Percentiles rank a stretch among this genome's conserved stretches.
These are phyloP conservation scores for Ataeniobius toweri DNA, from an alignment of 2,797 vertebrate species.

Conservation along the genomic window DNA sequence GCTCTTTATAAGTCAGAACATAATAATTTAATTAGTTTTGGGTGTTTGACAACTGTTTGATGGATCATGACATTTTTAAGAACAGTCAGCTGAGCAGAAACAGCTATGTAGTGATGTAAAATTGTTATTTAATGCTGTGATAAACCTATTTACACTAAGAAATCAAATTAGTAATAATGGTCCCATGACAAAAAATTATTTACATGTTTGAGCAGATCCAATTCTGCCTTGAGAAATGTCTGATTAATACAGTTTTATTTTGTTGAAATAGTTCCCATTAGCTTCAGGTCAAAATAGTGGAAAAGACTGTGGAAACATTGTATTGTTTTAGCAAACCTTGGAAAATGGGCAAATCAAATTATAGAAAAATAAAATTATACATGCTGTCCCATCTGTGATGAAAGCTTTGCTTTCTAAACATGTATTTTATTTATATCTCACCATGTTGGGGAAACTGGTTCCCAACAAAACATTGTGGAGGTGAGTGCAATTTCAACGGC, in stretches of 20 bases:
- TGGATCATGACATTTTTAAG: conserved; percentile 21
- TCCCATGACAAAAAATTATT: conserved; percentile 16
- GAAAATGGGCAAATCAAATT: neutral
- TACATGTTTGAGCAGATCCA: conserved; percentile 27
- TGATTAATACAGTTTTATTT: conserved; percentile 48
- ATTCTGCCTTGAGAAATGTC: conserved; percentile 16
- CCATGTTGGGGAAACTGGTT: conserved; percentile 20
- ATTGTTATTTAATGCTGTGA: neutral
- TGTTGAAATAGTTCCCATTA: conserved; percentile 25
- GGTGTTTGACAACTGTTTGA: neutral
- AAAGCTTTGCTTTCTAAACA: neutral
- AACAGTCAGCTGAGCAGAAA: conserved; percentile 25
- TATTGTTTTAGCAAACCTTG: conserved; percentile 6
- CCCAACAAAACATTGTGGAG: conserved; percentile 3
- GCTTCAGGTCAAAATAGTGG: conserved; percentile 4
- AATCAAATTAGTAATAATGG: conserved; percentile 16
- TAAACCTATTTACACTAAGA: conserved; percentile 17
- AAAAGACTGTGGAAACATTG: conserved; percentile 1
- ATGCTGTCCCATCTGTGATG: neutral
- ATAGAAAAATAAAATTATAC: neutral
- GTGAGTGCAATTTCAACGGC: conserved; percentile 17
- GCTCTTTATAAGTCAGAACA: neutral
- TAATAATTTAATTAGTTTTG: neutral
- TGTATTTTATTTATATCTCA: conserved; percentile 5
- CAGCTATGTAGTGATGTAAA: conserved; percentile 13